phyloP scores from a whole-genome alignment of 2,113 vertebrate genomes.

The Saguinus midas region DNA sequence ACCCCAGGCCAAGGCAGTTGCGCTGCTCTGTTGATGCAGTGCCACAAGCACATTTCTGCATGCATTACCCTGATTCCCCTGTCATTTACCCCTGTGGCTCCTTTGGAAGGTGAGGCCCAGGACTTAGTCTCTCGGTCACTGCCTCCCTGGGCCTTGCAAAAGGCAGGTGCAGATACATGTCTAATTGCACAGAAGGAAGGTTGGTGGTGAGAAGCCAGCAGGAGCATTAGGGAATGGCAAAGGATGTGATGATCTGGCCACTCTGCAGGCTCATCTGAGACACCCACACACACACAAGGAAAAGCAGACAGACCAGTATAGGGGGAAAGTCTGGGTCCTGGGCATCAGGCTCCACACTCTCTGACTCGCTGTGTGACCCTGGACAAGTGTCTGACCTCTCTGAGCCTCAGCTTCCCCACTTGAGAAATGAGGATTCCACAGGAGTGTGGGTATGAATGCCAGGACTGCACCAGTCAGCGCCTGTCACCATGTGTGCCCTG shows the following conservation, averaged over 20 bases:
- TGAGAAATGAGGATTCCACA: neutral
- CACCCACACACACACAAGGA: neutral
- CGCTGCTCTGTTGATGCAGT: neutral
- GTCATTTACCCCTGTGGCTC: neutral
- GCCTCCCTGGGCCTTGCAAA: neutral
- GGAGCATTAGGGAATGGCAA: rapidly evolving
- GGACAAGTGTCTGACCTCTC: neutral
- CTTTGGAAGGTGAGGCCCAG: neutral
- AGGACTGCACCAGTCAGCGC: rapidly evolving
- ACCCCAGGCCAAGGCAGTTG: neutral
- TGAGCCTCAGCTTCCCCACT: neutral
- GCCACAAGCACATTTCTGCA: neutral
- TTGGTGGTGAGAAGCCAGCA: neutral
- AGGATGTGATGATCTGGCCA: rapidly evolving
- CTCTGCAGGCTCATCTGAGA: rapidly evolving
- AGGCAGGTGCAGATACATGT: neutral
- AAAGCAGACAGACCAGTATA: neutral
- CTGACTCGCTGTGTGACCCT: neutral
- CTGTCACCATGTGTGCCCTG: neutral
- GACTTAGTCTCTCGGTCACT: neutral
- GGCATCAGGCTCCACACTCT: rapidly evolving
- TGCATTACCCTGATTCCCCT: rapidly evolving
- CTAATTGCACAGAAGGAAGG: neutral
- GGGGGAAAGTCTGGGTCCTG: neutral
- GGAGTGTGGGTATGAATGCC: neutral